Conservation (phyloP, 2,888 invertebrate genomes). For the Metopia argyrocephala region DNA sequence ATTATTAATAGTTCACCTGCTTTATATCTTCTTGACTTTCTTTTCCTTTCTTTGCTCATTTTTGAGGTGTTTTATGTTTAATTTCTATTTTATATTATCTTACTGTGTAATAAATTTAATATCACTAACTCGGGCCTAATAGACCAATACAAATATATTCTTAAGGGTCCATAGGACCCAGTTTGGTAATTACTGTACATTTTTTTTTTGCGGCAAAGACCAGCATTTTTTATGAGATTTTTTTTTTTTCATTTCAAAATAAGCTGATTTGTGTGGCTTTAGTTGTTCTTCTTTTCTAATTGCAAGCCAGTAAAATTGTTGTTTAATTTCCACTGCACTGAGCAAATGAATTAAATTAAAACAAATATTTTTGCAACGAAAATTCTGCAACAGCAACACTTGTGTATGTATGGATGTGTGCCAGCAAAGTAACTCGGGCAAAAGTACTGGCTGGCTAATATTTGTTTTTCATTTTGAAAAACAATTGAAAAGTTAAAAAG, state of each 20-base stretch:
- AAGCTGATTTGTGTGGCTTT: constrained; percentile 22
- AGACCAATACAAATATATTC: no score
- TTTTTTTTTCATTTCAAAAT: constrained; percentile 34
- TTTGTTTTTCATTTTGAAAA: constrained; percentile 47
- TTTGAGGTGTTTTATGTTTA: no score
- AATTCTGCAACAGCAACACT: neutral
- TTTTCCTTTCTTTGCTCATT: no score
- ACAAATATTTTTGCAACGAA: constrained; percentile 47
- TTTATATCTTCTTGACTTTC: no score
- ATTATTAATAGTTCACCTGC: no score
- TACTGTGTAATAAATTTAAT: no score
- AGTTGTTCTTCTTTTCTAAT: neutral
- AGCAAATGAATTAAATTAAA: constrained; percentile 48
- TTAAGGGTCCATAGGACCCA: no score
- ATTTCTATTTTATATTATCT: no score
- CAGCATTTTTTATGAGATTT: neutral
- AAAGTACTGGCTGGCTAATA: neutral
- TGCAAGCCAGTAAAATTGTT: neutral
- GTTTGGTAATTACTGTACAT: no score
- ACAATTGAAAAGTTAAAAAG: constrained; percentile 42
- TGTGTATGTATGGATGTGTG: no score
- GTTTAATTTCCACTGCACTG: constrained; percentile 19
- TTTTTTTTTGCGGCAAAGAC: neutral
- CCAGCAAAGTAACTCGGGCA: no score
- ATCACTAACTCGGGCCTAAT: no score